Evolutionary conservation across 2,888 invertebrate genomes (phyloP).

Genomic region (Tipula vernalis): DNA sequence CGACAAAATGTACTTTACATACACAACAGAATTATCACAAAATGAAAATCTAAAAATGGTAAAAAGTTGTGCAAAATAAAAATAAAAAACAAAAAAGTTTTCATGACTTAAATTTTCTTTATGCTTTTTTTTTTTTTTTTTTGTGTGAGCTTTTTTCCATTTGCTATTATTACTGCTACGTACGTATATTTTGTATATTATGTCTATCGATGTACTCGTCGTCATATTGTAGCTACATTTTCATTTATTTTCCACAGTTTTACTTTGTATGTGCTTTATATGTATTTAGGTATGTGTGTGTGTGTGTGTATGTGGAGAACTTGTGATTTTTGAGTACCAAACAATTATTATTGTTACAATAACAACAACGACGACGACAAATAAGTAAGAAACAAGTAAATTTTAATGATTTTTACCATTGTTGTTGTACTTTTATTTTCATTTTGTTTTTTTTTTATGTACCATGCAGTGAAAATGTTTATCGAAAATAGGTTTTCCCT

Average conservation of each 20-base stretch:
- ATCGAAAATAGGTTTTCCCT: neutral
- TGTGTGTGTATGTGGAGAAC: neutral
- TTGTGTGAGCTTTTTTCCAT: neutral
- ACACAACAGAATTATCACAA: neutral
- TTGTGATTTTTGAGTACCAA: neutral
- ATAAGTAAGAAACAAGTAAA: neutral
- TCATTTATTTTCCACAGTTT: neutral
- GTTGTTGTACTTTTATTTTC: neutral
- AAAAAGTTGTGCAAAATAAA: neutral
- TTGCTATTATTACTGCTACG: neutral
- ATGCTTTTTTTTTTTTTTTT: neutral
- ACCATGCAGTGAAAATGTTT: neutral
- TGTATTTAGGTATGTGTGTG: neutral
- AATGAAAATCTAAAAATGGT: constrained; percentile 4
- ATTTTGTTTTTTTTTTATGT: neutral
- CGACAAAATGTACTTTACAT: neutral
- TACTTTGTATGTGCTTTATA: neutral
- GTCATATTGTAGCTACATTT: neutral
- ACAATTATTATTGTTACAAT: neutral
- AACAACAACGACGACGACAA: neutral
- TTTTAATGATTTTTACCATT: neutral
- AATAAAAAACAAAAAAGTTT: neutral
- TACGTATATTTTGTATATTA: neutral
- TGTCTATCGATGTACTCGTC: neutral
- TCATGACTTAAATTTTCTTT: neutral